A percentile compares a stretch with the other conserved stretches of the same genome.
Evolutionary conservation across 2,888 invertebrate species (phyloP).

Genomic region (Poecilus cupreus): DNA sequence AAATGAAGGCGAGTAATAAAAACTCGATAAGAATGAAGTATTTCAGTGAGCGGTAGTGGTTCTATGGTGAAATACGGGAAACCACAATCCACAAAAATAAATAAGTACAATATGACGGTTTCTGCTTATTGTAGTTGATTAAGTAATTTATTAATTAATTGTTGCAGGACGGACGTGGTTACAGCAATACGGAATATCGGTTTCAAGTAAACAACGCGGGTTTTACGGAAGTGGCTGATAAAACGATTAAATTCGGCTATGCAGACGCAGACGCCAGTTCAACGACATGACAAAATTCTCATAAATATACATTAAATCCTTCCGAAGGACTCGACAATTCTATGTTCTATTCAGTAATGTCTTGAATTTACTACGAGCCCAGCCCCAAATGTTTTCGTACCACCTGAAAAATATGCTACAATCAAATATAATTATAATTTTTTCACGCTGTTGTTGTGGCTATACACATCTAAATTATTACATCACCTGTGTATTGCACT

Average conservation of each 20-base stretch:
- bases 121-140: too few species aligned
- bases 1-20: neutral
- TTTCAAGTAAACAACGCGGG: neutral
- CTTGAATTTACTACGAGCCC: too few species aligned
- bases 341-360: too few species aligned
- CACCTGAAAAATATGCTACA: too few species aligned
- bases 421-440: too few species aligned
- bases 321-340: too few species aligned
- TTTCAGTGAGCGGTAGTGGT: neutral
- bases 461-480: too few species aligned
- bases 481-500: too few species aligned
- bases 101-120: neutral
- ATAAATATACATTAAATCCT: neutral
- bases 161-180: conserved; percentile 38
- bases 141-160: neutral
- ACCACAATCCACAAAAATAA: neutral
- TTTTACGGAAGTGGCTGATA: neutral
- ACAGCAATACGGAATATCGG: neutral
- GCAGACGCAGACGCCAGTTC: too few species aligned
- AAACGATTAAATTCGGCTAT: neutral
- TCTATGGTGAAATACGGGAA: neutral
- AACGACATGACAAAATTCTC: neutral
- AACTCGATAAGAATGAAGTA: neutral
- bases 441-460: too few species aligned
- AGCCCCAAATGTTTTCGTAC: too few species aligned